phyloP scores from a whole-genome alignment of 1,140 invertebrate species.

The Megalopta genalis region DNA sequence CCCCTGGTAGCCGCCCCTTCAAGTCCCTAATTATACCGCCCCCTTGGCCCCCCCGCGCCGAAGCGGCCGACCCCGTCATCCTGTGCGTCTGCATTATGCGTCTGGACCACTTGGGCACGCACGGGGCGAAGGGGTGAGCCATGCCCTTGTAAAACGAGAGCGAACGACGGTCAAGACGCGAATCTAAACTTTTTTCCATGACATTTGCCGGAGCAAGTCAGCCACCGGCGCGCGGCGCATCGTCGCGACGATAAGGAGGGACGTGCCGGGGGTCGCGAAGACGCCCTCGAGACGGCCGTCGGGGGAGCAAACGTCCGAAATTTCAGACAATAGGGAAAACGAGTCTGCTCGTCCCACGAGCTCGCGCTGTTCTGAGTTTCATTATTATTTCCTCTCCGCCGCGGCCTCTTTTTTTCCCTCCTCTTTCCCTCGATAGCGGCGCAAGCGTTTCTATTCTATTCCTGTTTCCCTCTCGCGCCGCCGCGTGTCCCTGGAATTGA shows the following conservation, averaged over 20 bases:
- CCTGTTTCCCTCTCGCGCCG: too few relatives aligned
- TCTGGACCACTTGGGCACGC: conserved; percentile 80
- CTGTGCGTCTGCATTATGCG: conserved; percentile 77
- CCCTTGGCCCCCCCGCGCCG: conserved; percentile 40
- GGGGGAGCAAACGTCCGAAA: conserved; percentile 26
- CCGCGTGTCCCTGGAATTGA: background rate
- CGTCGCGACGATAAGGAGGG: conserved; percentile 15
- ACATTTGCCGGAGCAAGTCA: conserved; percentile 57
- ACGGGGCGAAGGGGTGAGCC: conserved; percentile 70
- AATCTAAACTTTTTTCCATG: conserved; percentile 70
- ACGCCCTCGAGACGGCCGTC: conserved; percentile 51
- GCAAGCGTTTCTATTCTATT: too few relatives aligned
- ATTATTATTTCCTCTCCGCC: background rate
- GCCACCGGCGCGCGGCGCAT: background rate
- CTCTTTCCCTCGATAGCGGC: background rate
- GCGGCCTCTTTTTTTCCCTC: background rate
- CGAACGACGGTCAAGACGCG: conserved; percentile 76
- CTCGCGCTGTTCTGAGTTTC: too few relatives aligned
- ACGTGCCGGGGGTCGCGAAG: conserved; percentile 21
- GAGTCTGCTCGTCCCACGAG: background rate
- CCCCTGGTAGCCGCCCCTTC: conserved; percentile 72
- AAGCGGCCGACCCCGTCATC: conserved; percentile 56
- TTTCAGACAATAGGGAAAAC: conserved; percentile 41
- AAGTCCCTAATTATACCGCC: conserved; percentile 80
- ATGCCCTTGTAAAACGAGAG: conserved; percentile 71